Conservation (phyloP, 2,797 vertebrate species). For the Cossypha dichroa region DNA sequence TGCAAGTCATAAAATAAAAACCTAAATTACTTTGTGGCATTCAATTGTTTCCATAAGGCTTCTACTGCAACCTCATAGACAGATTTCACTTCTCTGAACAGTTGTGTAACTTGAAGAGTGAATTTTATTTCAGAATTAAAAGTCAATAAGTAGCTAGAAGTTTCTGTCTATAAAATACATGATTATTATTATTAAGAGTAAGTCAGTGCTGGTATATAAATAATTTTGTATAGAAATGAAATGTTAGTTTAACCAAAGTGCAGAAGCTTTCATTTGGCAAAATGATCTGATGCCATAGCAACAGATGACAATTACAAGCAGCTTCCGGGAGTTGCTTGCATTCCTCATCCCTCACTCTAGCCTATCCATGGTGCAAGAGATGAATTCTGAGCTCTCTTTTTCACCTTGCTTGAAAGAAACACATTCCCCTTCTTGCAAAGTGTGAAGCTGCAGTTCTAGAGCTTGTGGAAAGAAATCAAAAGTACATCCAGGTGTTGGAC, state of each 20-base stretch:
- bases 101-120: not conserved
- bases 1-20: not conserved
- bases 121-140: conserved; percentile 2
- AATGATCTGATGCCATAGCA: not conserved
- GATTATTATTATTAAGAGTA: not conserved
- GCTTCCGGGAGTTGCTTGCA: not conserved
- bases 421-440: not conserved
- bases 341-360: not conserved
- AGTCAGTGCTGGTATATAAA: not conserved
- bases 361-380: not conserved
- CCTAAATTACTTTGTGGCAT: not conserved
- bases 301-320: not conserved
- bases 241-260: not conserved
- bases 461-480: not conserved
- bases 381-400: not conserved
- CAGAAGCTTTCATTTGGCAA: not conserved
- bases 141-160: not conserved
- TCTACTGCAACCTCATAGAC: not conserved
- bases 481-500: not conserved
- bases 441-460: not conserved
- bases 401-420: not conserved
- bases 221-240: not conserved
- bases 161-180: not conserved
- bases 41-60: not conserved
- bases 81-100: not conserved